Base-by-base conservation (phyloP, 2,888 invertebrate genomes). In the Standfussiana lucernea region DNA sequence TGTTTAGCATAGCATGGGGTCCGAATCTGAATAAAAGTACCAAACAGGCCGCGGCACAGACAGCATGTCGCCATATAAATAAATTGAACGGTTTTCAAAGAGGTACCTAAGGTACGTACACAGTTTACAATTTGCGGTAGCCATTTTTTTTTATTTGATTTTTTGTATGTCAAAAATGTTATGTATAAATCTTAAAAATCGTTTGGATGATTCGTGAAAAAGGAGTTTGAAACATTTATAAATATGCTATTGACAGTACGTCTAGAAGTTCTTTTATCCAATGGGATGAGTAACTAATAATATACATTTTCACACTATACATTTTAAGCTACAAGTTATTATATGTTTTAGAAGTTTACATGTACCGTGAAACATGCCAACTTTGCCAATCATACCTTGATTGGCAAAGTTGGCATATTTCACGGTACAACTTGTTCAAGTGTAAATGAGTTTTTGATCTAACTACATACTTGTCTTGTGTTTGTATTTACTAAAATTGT, bases 211-310 rank as follows among this genome's bases (percentile, higher is more conserved):
- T 21, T 28, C 2, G 4, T 24, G 21, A 28, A 40, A 13, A 13
- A 0, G 18, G 0, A 32, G 35, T 21, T 10, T 32, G 15, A 11
- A 28, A 13, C 2, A 56, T n/a, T 59, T 18, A 56, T 71, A 15
- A 24, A 28, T 24, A 24, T 15, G 15, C 8, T n/a, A 21, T 35
- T 37, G 8, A 47, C 37, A 45, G 3, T 37, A 35, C 15, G 5
- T 10, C 3, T 50, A 18, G 28, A 72, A 32, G 0, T 47, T 13
- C 0, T 77, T 24, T 77, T 35, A 42, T 28, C 24, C 50, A 77
- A 70, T 80, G 62, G 62, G 62, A 64, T 72, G 53, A 72, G 73
- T 62, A 53, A 62, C 24, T 45, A 28, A 28, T 50, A n/a, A 61
- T 47, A 61, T 47, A 45, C 37, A 75, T 45, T 59, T 50, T 61